These are phyloP conservation scores for Toxonevra muliebris DNA, from an alignment of 2,888 invertebrate species.

Conservation along the genomic window DNA sequence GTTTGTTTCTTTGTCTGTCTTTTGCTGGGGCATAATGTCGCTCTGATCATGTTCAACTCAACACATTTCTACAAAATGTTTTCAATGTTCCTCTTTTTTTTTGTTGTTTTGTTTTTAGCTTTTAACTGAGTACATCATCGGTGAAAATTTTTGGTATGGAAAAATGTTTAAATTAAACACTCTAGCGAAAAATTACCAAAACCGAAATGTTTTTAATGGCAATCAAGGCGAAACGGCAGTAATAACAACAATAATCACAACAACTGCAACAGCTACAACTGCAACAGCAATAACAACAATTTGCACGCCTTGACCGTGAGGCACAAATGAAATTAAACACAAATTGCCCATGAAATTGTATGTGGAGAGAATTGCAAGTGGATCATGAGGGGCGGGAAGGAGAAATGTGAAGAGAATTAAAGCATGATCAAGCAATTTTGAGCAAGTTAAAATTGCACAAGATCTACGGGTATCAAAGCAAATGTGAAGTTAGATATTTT, in stretches of 20 bases:
- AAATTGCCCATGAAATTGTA: constrained; percentile 36
- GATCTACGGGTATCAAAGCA: too few species aligned
- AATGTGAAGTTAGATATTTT: too few species aligned
- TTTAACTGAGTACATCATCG: constrained; percentile 26
- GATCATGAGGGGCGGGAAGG: too few species aligned
- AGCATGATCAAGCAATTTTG: too few species aligned
- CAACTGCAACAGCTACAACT: constrained; percentile 35
- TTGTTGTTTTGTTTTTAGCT: constrained; percentile 20
- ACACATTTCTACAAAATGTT: constrained; percentile 38
- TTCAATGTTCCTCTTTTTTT: constrained; percentile 19
- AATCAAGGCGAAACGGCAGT: constrained; percentile 5
- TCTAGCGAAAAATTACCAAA: constrained; percentile 44
- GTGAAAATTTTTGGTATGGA: constrained; percentile 4
- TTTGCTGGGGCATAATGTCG: constrained; percentile 37
- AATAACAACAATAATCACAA: constrained; percentile 32
- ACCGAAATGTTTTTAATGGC: constrained; percentile 42
- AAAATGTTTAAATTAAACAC: constrained; percentile 4
- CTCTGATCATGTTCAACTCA: constrained; percentile 45
- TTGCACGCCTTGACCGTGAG: constrained; percentile 47
- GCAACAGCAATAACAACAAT: constrained; percentile 28
- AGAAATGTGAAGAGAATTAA: too few species aligned
- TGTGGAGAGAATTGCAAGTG: too few species aligned
- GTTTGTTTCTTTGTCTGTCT: not conserved
- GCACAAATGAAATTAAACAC: constrained; percentile 46
- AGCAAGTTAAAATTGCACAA: too few species aligned